Evolutionary conservation across 2,797 vertebrate genomes (phyloP), one percentile per base, ranked within the genome.

Genomic region (Gadopsis bispinosus): DNA sequence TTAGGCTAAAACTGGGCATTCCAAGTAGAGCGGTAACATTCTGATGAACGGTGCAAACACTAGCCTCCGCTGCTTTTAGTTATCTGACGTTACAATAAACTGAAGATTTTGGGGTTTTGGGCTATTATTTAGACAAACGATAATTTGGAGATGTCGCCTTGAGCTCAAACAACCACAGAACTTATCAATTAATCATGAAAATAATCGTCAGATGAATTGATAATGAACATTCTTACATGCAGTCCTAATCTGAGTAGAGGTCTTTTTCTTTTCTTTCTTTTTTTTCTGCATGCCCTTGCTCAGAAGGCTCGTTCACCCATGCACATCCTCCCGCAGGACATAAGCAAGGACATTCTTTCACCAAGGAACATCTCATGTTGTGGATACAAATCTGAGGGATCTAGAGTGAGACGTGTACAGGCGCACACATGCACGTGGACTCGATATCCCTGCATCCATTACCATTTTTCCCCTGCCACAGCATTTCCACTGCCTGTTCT

Each of bases 301-400:
- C 53, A 47, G 69, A 62, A 17, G 29, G 41, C 68, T 55, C 55
- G 59, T 60, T 84, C 72, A 59, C 61, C 53, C 71, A 31, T 75
- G 65, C 74, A 65, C 83, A 51, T 81, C 81, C 80, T 85, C 77
- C 80, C 43, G 43, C 81, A 77, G 80, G 50, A 84, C 79, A 69
- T 9, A 31, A 62, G 73, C 68, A 69, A 39, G 20, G 72, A 60
- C 79, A 47, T 78, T 85, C 71, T 78, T 86, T 66, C 77, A 59
- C 50, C 33, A 19, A 31, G 61, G 63, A 79, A 84, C 85, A 80
- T 70, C 83, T 74, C 55, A 41, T 89, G 87, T 91, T 91, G 91
- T 89, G 77, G 80, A 83, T 71, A 88, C 87, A 90, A 84, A 90
- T 69, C 81, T 73, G 37, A 59, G 63, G 62, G 75, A 85, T 80